A percentile compares a stretch with the other conserved stretches of the same genome.
These are phyloP conservation scores for Ceratosolen solmsi DNA, from an alignment of 1,140 invertebrate species.

Conservation along the genomic window DNA sequence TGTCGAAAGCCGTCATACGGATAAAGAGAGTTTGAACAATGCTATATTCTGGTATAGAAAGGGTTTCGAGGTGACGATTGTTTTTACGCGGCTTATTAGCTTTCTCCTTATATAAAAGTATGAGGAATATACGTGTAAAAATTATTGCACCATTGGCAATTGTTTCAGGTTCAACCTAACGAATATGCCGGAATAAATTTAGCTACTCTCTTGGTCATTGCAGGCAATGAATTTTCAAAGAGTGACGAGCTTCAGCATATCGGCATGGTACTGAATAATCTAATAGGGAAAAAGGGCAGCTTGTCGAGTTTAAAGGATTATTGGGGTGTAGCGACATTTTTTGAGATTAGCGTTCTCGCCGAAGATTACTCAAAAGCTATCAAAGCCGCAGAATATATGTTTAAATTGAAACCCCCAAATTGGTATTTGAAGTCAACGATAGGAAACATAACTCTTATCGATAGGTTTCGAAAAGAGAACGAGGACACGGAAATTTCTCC, in stretches of 20 bases:
- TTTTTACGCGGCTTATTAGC: background rate
- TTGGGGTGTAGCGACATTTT: slow-evolving; percentile 99
- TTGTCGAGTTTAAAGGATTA: slow-evolving; percentile 94
- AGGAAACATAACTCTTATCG: slow-evolving; percentile 97
- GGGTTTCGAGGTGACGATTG: slow-evolving; percentile 84
- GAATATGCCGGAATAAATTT: slow-evolving; percentile 99
- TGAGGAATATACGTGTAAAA: background rate
- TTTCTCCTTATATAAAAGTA: background rate
- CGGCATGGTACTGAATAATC: slow-evolving; percentile 95
- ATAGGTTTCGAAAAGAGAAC: slow-evolving; percentile 89
- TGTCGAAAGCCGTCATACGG: slow-evolving; percentile 94
- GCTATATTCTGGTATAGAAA: slow-evolving; percentile 99
- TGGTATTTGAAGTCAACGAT: slow-evolving; percentile 99
- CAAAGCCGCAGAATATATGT: slow-evolving; percentile 99
- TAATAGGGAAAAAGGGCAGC: slow-evolving; percentile 98
- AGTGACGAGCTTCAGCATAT: slow-evolving; percentile 93
- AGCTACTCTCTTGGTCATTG: slow-evolving; percentile 97
- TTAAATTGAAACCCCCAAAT: slow-evolving; percentile 97
- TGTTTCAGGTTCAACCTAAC: slow-evolving; percentile 90
- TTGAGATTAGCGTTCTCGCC: slow-evolving; percentile 98
- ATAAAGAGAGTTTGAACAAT: slow-evolving; percentile 89
- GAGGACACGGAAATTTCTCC: slow-evolving; percentile 80
- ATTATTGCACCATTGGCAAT: slow-evolving; percentile 11
- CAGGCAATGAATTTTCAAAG: slow-evolving; percentile 94
- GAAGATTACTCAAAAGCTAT: slow-evolving; percentile 98